These are phyloP conservation scores for Agrilus biguttatus DNA, from an alignment of 2,888 invertebrate species.

Conservation along the genomic window DNA sequence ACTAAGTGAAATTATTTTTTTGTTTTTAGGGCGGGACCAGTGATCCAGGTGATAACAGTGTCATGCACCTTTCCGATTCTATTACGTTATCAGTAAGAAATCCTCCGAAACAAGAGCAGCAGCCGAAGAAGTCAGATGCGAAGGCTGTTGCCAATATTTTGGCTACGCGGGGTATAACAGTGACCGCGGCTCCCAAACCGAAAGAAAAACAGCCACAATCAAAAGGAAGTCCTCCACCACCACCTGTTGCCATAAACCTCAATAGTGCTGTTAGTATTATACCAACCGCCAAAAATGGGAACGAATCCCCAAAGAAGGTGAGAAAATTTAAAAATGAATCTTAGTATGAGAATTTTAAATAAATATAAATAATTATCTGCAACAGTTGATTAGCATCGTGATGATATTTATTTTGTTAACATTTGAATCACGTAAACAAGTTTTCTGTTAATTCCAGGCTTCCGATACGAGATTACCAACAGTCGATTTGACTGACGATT, in stretches of 20 bases:
- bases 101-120: slow-evolving; percentile 28
- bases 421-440: neutral
- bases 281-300: slow-evolving; percentile 23
- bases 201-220: slow-evolving; percentile 23
- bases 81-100: slow-evolving; percentile 52
- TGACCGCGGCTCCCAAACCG: slow-evolving; percentile 47
- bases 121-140: slow-evolving; percentile 49
- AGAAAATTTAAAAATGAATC: neutral
- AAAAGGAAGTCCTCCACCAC: slow-evolving; percentile 18
- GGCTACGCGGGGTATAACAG: slow-evolving; percentile 63
- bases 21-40: slow-evolving; percentile 20
- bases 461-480: slow-evolving; percentile 28
- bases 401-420: neutral
- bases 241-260: slow-evolving; percentile 37
- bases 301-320: neutral
- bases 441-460: slow-evolving; percentile 19
- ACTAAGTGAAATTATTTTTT: slow-evolving; percentile 3
- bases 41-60: slow-evolving; percentile 32
- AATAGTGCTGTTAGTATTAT: slow-evolving; percentile 48
- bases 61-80: slow-evolving; percentile 56
- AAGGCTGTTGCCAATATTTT: slow-evolving; percentile 64
- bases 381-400: neutral
- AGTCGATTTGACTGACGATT: slow-evolving; percentile 38
- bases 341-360: neutral
- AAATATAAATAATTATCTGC: neutral